Base-by-base conservation (phyloP, 30 jellyfish, hydroid and myxozoan genomes). In the Rhopilema esculentum region DNA sequence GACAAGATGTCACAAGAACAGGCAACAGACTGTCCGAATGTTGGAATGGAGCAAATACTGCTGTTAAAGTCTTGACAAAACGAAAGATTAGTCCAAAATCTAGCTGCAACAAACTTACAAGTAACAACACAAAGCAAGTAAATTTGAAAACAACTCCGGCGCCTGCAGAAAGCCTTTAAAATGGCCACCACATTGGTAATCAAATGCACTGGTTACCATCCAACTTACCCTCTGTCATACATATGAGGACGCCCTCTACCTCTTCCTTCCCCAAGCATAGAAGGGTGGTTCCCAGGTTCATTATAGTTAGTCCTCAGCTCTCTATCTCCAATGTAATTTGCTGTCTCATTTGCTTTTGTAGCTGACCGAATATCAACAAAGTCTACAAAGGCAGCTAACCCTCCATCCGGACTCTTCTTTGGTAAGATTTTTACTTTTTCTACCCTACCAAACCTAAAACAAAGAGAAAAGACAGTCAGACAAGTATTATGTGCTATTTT, bases 351-450 rank as follows among this genome's bases (percentile, higher is more conserved):
- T 17, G 99, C 99, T 88, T 96, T 96, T 21, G 99, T 96, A 20
- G 99, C 99, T 40, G 99, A 88, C 27, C 99, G 91, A 28, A 96
- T 96, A 49, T 96, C 99, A 63, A 96, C 99, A 87, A 96, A 96
- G 85, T 96, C 99, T 8, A 96, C 99, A 88, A 96, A 96, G 16
- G 99, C 99, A n/a, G 99, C 99, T 51, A 91, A 79, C 16, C 99
- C 99, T 66, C 99, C 99, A 87, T 96, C 99, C 30, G 98, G 96
- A 77, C 99, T 96, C 63, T 93, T 88, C 74, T 96, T 96, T 61
- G 99, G 95, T 49, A 96, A 87, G 12, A 96, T 93, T 77, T 96
- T 96, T 27, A 96, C 98, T 84, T 96, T 96, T 69, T 96, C 99
- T 69, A 96, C 99, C 28, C 99, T 95, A 9, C 99, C 99, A 91